Evolutionary conservation across 2,797 vertebrate genomes (phyloP).

Genomic region (Zalophus californianus): DNA sequence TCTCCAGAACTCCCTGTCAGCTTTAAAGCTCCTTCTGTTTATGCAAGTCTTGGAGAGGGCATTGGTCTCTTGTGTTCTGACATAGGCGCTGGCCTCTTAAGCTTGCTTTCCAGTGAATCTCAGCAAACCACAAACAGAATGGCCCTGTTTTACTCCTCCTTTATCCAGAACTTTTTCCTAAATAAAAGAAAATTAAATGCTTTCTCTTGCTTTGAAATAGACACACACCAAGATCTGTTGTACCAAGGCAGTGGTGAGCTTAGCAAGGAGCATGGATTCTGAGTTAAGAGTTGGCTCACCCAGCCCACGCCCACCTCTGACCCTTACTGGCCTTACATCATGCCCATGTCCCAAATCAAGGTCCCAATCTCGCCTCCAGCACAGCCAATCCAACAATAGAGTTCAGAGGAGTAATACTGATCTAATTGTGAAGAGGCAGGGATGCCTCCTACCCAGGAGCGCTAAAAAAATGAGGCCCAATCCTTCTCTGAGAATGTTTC

Average conservation of each 20-base stretch:
- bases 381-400: background rate
- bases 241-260: background rate
- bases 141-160: background rate
- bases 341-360: background rate
- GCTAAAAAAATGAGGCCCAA: background rate
- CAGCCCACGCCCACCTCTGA: background rate
- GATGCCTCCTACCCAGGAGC: background rate
- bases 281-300: background rate
- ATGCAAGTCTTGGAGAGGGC: background rate
- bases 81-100: background rate
- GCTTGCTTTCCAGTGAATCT: constrained; percentile 61
- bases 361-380: background rate
- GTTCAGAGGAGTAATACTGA: background rate
- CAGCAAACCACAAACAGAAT: constrained; percentile 50
- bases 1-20: background rate
- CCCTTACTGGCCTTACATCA: background rate
- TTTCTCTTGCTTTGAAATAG: constrained; percentile 54
- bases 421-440: background rate
- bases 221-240: background rate
- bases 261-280: background rate
- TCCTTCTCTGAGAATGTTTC: background rate
- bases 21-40: constrained; percentile 10
- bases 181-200: constrained; percentile 45
- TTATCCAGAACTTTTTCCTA: constrained; percentile 28
- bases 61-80: background rate